A percentile compares a stretch with the other conserved stretches of the same genome.
Evolutionary conservation across 2,888 invertebrate genomes (phyloP).

Genomic region (Vanessa cardui): DNA sequence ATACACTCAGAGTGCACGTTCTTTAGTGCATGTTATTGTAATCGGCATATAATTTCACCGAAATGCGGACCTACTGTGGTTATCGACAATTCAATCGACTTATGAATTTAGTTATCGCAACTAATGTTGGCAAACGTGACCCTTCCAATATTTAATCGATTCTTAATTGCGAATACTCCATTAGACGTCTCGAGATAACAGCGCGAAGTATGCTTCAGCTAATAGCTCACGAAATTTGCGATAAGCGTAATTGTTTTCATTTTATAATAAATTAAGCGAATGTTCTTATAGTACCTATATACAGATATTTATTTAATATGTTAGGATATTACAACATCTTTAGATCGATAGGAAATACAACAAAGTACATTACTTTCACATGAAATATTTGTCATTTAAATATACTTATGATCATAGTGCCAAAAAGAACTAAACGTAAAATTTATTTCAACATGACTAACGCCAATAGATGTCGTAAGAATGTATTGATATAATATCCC

Average conservation of each 20-base stretch:
- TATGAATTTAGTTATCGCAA: constrained; percentile 52
- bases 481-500: constrained; percentile 32
- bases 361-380: too few species aligned
- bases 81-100: constrained; percentile 27
- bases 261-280: constrained; percentile 15
- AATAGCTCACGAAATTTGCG: constrained; percentile 60
- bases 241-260: constrained; percentile 50
- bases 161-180: constrained; percentile 79
- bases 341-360: too few species aligned
- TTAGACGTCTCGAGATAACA: constrained; percentile 71
- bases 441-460: neutral
- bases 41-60: neutral
- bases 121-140: constrained; percentile 74
- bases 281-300: neutral
- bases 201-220: constrained; percentile 59
- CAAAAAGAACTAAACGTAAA: neutral
- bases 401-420: neutral
- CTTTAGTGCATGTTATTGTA: neutral
- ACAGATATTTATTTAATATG: too few species aligned
- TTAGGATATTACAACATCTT: neutral
- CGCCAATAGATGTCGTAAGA: constrained; percentile 28
- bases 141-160: constrained; percentile 68
- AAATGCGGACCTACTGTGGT: neutral
- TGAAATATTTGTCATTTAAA: neutral
- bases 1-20: neutral